Evolutionary conservation across 2,113 vertebrate species (phyloP).

Genomic region (Cichladusa arquata): DNA sequence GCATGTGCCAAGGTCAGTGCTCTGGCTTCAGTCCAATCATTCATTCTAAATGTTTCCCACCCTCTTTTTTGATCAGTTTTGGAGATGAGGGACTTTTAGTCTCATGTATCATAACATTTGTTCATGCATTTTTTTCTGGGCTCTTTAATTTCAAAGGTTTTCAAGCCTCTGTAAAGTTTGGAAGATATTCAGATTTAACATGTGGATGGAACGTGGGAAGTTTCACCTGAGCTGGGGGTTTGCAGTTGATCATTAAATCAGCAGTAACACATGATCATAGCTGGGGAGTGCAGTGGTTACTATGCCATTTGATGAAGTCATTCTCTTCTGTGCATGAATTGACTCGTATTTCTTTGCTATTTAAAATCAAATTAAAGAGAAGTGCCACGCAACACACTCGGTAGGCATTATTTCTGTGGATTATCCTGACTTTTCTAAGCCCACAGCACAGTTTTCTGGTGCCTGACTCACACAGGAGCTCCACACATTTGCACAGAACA

Average conservation of each 20-base stretch:
- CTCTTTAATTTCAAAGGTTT: neutral
- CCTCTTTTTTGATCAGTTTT: neutral
- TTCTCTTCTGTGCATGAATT: neutral
- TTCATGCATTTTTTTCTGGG: neutral
- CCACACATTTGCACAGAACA: neutral
- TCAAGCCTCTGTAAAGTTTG: neutral
- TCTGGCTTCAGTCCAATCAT: neutral
- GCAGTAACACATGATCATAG: neutral
- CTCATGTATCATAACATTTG: neutral
- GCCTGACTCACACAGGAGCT: neutral
- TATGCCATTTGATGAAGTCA: slow-evolving; percentile 10
- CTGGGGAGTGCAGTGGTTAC: neutral
- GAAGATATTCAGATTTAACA: neutral
- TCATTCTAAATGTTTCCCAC: neutral
- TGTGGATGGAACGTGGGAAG: neutral
- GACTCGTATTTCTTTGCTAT: slow-evolving; percentile 23
- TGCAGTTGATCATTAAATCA: neutral
- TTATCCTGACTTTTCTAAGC: neutral
- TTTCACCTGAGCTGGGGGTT: neutral
- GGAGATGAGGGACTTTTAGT: neutral
- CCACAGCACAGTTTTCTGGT: neutral
- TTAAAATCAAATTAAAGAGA: slow-evolving; percentile 7
- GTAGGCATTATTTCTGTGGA: neutral
- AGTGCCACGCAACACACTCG: rapidly evolving
- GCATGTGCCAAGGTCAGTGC: neutral